Evolutionary conservation across 1,140 invertebrate species (phyloP).

Genomic region (Drosophila sp.): DNA sequence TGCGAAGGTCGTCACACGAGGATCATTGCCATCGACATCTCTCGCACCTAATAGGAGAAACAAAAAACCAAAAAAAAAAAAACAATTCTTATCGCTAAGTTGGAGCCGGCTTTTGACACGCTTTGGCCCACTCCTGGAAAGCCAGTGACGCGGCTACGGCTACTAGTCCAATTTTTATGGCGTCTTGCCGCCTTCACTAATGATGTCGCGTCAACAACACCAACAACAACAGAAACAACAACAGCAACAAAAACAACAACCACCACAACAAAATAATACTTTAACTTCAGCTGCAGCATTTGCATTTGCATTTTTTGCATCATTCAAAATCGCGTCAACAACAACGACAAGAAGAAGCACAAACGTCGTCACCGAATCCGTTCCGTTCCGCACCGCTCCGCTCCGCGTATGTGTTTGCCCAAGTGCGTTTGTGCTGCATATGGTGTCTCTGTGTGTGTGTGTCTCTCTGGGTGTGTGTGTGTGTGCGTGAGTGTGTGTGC

Average conservation of each 20-base stretch:
- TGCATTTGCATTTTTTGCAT: conserved; percentile 8
- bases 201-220: conserved; percentile 71
- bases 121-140: conserved; percentile 44
- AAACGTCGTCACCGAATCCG: conserved; percentile 58
- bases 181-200: conserved; percentile 59
- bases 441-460: conserved; percentile 35
- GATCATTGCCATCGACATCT: conserved; percentile 1
- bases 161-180: conserved; percentile 38
- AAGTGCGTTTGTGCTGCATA: not conserved
- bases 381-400: conserved; percentile 64
- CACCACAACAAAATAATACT: conserved; percentile 11
- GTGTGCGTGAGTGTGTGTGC: conserved; percentile 60
- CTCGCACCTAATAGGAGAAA: not conserved
- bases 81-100: conserved; percentile 13
- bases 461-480: conserved; percentile 52
- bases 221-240: conserved; percentile 26
- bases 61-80: not conserved
- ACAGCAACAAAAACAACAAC: conserved; percentile 27
- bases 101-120: conserved; percentile 45
- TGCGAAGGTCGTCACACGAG: not conserved
- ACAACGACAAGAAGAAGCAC: not conserved
- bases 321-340: conserved; percentile 13
- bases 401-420: conserved; percentile 34
- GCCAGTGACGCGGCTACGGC: conserved; percentile 33
- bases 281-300: conserved; percentile 13